phyloP scores from a whole-genome alignment of 2,797 vertebrate genomes.

The Gambelia wislizenii region DNA sequence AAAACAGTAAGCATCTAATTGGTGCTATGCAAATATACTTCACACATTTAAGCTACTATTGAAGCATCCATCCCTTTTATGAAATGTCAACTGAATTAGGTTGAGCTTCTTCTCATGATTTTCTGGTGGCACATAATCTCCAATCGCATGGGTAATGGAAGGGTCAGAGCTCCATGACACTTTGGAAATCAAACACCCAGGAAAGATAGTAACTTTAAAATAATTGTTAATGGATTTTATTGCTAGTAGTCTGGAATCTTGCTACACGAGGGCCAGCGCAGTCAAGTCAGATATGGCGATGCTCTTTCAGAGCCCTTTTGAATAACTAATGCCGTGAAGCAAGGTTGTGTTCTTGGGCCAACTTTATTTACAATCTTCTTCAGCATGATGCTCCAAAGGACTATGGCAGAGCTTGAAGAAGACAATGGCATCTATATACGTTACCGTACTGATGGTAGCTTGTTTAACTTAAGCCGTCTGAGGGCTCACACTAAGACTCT shows the following conservation, averaged over 20 bases:
- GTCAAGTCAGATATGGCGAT: too few species aligned
- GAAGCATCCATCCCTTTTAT: not conserved
- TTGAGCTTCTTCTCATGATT: not conserved
- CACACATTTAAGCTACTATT: not conserved
- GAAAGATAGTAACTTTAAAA: not conserved
- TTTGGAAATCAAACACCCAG: not conserved
- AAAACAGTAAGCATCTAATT: slow-evolving; percentile 37
- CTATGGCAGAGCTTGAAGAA: too few species aligned
- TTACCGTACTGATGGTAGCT: too few species aligned
- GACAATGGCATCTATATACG: too few species aligned
- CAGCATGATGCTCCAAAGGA: too few species aligned
- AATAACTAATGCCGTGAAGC: too few species aligned
- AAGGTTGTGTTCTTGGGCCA: too few species aligned
- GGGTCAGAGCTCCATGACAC: not conserved
- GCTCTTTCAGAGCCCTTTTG: too few species aligned
- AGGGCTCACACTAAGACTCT: too few species aligned
- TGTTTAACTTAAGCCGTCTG: too few species aligned
- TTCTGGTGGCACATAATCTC: not conserved
- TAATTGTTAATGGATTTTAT: not conserved
- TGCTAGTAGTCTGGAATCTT: not conserved
- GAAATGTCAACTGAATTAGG: not conserved
- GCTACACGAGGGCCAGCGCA: too few species aligned
- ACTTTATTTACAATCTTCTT: too few species aligned
- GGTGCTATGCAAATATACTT: slow-evolving; percentile 2
- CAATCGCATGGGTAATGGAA: not conserved